Evolutionary conservation across 1,140 invertebrate genomes (phyloP).

Genomic region (Halictus rubicundus): DNA sequence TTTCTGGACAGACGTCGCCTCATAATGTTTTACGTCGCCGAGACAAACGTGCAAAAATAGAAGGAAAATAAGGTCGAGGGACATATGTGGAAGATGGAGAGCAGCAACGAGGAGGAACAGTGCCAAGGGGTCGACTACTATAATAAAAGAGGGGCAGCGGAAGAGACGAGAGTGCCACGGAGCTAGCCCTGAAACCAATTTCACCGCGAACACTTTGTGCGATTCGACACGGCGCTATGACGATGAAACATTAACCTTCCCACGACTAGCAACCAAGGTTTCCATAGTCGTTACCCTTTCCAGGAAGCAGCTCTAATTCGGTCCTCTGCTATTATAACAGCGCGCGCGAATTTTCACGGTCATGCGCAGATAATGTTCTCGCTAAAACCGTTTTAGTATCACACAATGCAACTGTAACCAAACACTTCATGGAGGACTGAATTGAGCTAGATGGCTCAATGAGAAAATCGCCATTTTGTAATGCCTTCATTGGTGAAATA

Average conservation of each 20-base stretch:
- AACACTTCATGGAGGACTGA: too few relatives aligned
- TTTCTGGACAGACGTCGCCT: too few relatives aligned
- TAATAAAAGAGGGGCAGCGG: background rate
- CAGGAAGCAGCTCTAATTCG: conserved; percentile 53
- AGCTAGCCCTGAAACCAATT: conserved; percentile 66
- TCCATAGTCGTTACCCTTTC: conserved; percentile 54
- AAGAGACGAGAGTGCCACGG: conserved; percentile 4
- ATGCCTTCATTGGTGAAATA: background rate
- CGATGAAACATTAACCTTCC: conserved; percentile 60
- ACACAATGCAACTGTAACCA: too few relatives aligned
- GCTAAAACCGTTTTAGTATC: too few relatives aligned
- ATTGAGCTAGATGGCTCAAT: too few relatives aligned
- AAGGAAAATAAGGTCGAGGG: conserved; percentile 28
- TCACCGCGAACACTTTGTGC: conserved; percentile 65
- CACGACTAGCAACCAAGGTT: conserved; percentile 54
- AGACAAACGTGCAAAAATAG: conserved; percentile 7
- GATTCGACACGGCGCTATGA: conserved; percentile 64
- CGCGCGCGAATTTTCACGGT: background rate
- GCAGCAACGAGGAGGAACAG: background rate
- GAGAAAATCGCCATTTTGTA: too few relatives aligned
- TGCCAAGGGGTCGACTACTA: background rate
- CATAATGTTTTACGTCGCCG: conserved; percentile 13
- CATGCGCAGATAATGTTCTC: too few relatives aligned
- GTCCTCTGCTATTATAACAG: conserved; percentile 25
- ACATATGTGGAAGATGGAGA: background rate